Percentiles rank a stretch among this genome's conserved stretches.
Evolutionary conservation across 2,797 vertebrate genomes (phyloP).

Genomic region (Ptychadena robeensis): DNA sequence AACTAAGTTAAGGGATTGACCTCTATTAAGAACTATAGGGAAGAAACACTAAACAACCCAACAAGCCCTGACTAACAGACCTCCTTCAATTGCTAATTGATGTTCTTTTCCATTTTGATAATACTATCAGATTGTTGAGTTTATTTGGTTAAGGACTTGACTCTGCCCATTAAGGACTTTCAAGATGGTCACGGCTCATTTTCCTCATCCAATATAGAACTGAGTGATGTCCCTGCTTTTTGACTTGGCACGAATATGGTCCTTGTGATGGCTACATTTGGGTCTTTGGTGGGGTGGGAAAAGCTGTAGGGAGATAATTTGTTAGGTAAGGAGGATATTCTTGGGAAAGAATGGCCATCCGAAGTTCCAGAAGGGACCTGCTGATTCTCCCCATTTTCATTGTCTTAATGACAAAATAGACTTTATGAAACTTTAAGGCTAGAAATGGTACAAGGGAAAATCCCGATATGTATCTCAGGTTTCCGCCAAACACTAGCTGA

Average conservation of each 20-base stretch:
- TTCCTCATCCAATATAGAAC: not conserved
- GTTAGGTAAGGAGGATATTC: too few relatives aligned
- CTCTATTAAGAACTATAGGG: conserved; percentile 3
- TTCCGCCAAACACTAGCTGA: too few relatives aligned
- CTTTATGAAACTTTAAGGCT: too few relatives aligned
- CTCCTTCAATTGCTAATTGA: conserved; percentile 12
- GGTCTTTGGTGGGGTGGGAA: too few relatives aligned
- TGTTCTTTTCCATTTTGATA: conserved; percentile 23
- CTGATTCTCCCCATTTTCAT: too few relatives aligned
- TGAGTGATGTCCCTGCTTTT: not conserved
- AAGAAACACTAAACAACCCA: not conserved
- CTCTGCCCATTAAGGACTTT: conserved; percentile 28
- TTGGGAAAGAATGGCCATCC: too few relatives aligned
- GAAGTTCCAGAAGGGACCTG: too few relatives aligned
- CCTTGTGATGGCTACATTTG: conserved; percentile 22
- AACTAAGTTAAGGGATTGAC: not conserved
- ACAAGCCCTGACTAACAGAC: not conserved
- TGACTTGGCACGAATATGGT: not conserved
- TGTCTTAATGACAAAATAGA: too few relatives aligned
- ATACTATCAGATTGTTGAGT: conserved; percentile 2
- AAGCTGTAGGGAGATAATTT: too few relatives aligned
- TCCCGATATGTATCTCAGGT: too few relatives aligned
- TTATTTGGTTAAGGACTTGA: conserved; percentile 21
- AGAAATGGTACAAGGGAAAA: too few relatives aligned
- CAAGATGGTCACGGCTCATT: conserved; percentile 22